Conservation (phyloP, 2,113 vertebrate species). For the Syngnathoides biaculeatus region DNA sequence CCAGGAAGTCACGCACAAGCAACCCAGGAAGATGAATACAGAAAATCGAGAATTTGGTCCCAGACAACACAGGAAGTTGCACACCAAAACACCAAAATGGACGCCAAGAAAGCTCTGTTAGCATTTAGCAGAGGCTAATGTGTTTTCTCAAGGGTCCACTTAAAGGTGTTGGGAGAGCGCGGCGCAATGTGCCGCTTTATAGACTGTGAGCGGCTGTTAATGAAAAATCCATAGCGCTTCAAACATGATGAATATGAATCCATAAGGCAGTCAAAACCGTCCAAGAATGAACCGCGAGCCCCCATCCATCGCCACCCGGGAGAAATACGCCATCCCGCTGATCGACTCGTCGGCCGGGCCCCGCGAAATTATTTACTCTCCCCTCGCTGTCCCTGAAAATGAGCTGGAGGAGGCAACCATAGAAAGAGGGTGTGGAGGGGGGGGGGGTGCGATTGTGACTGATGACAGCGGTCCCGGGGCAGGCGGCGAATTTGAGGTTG, state of each 20-base stretch:
- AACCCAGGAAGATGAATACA: no score
- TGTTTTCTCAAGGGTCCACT: not conserved
- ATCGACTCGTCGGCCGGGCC: slow-evolving; percentile 38
- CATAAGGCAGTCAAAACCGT: slow-evolving; percentile 38
- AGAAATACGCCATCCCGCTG: not conserved
- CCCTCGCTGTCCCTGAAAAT: slow-evolving; percentile 32
- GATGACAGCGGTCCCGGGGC: slow-evolving; percentile 67
- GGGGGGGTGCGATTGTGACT: slow-evolving; percentile 57
- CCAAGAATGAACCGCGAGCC: slow-evolving; percentile 24
- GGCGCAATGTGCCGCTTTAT: not conserved
- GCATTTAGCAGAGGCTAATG: not conserved
- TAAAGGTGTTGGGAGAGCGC: not conserved
- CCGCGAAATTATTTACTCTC: slow-evolving; percentile 46
- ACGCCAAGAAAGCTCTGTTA: not conserved
- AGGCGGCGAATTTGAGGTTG: slow-evolving; percentile 74
- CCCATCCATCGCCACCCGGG: slow-evolving; percentile 10
- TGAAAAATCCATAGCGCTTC: slow-evolving; percentile 26
- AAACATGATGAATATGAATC: slow-evolving; percentile 46
- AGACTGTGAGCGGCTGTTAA: slow-evolving; percentile 17
- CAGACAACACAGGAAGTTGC: not conserved
- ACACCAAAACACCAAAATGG: no score
- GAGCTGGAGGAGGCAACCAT: slow-evolving; percentile 56
- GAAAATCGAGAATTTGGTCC: no score
- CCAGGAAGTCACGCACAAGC: no score
- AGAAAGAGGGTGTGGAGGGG: slow-evolving; percentile 47